Percentiles rank a stretch among this genome's conserved stretches.
phyloP scores from a whole-genome alignment of 64 coral and sea anemone species.

The Acropora yongei region DNA sequence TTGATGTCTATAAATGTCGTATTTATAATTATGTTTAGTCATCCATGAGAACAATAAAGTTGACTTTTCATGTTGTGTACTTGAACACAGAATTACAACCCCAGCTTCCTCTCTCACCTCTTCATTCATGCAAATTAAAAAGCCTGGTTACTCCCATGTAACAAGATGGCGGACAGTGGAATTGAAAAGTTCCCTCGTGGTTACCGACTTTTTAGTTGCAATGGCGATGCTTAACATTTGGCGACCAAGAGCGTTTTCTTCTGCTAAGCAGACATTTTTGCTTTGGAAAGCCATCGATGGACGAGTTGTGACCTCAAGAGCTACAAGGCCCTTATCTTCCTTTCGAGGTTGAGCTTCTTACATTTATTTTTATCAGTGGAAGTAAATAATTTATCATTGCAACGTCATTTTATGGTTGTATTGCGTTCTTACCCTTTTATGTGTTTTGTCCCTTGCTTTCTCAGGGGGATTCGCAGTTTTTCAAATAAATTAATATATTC shows the following conservation, averaged over 20 bases:
- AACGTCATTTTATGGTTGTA: too few relatives aligned
- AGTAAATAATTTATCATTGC: too few relatives aligned
- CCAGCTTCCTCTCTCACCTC: background rate
- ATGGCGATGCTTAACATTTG: background rate
- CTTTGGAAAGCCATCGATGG: background rate
- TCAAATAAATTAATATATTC: too few relatives aligned
- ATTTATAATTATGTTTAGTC: too few relatives aligned
- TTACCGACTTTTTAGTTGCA: background rate
- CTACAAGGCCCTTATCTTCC: background rate
- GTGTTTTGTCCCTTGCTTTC: background rate
- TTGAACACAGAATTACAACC: too few relatives aligned
- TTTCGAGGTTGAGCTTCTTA: conserved; percentile 11
- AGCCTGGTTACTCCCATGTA: background rate
- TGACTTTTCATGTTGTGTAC: too few relatives aligned
- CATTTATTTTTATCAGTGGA: background rate
- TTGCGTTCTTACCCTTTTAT: too few relatives aligned
- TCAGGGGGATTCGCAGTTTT: background rate
- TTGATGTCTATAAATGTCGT: too few relatives aligned
- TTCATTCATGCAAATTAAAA: background rate
- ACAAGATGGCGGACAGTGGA: background rate
- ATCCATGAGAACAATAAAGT: too few relatives aligned
- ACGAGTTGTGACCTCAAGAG: background rate
- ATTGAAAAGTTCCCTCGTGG: too few relatives aligned
- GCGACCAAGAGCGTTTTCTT: background rate
- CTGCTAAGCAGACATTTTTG: background rate